These are phyloP conservation scores for Caenorhabditis angaria DNA, from an alignment of 2,888 invertebrate species.

Conservation along the genomic window DNA sequence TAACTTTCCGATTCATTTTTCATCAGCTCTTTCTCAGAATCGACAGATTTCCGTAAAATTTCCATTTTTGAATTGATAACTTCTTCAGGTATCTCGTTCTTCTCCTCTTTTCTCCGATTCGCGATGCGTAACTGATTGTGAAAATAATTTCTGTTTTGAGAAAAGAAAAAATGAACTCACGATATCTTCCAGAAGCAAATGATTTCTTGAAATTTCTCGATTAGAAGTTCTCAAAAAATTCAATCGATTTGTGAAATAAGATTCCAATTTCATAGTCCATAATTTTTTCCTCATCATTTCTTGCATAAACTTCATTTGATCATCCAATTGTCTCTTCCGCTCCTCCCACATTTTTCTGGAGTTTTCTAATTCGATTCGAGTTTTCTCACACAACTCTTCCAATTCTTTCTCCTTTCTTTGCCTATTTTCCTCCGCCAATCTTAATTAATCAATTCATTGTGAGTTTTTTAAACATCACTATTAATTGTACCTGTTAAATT, in stretches of 20 bases:
- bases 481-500: too few relatives aligned
- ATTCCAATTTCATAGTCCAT: background rate
- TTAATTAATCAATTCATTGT: too few relatives aligned
- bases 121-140: background rate
- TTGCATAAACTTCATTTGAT: background rate
- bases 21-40: background rate
- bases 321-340: background rate
- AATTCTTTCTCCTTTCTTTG: background rate
- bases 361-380: background rate
- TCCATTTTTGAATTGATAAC: background rate
- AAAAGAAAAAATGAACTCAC: background rate
- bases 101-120: background rate
- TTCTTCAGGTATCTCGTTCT: background rate
- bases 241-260: background rate
- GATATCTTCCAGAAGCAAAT: background rate
- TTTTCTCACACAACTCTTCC: background rate
- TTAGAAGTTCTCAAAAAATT: background rate
- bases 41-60: background rate
- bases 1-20: too few relatives aligned
- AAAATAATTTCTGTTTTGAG: background rate
- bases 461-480: too few relatives aligned
- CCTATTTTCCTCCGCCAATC: background rate
- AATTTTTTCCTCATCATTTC: background rate
- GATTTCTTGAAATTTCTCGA: background rate
- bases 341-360: background rate